Evolutionary conservation across 2,888 invertebrate genomes (phyloP).

Genomic region (Tillus elongatus): DNA sequence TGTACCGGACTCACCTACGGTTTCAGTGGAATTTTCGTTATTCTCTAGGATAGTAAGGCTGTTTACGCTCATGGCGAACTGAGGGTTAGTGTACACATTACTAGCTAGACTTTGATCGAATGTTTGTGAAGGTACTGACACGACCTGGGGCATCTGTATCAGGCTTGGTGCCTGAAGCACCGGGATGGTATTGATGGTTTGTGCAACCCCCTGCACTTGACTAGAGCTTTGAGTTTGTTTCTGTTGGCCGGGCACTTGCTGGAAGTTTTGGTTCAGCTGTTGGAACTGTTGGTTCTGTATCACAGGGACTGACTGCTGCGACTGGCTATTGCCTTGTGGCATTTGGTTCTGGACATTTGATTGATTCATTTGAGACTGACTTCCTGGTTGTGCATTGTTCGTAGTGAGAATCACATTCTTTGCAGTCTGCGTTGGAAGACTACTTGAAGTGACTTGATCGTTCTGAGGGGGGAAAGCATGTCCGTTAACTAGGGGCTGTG

Average conservation of each 20-base stretch:
- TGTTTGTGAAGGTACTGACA: slow-evolving; percentile 20
- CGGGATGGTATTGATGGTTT: slow-evolving; percentile 14
- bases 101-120: slow-evolving; percentile 27
- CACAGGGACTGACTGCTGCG: slow-evolving; percentile 16
- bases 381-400: slow-evolving; percentile 21
- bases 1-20: slow-evolving; percentile 20
- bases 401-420: slow-evolving; percentile 34
- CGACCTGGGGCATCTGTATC: slow-evolving; percentile 15
- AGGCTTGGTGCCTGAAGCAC: slow-evolving; percentile 14
- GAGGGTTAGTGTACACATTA: slow-evolving; percentile 38
- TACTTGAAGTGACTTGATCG: slow-evolving; percentile 28
- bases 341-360: slow-evolving; percentile 28
- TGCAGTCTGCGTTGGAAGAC: slow-evolving; percentile 34
- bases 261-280: slow-evolving; percentile 25
- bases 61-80: slow-evolving; percentile 36
- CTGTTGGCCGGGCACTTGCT: slow-evolving; percentile 21
- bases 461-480: slow-evolving; percentile 28
- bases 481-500: slow-evolving; percentile 37
- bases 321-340: slow-evolving; percentile 17
- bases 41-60: slow-evolving; percentile 31
- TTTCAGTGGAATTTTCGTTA: slow-evolving; percentile 22
- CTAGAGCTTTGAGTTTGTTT: slow-evolving; percentile 26
- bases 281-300: slow-evolving; percentile 22
- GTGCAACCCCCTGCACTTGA: slow-evolving; percentile 15
- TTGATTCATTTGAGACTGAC: slow-evolving; percentile 21